Evolutionary conservation across 2,113 vertebrate species (phyloP).

Genomic region (Otus sunia): DNA sequence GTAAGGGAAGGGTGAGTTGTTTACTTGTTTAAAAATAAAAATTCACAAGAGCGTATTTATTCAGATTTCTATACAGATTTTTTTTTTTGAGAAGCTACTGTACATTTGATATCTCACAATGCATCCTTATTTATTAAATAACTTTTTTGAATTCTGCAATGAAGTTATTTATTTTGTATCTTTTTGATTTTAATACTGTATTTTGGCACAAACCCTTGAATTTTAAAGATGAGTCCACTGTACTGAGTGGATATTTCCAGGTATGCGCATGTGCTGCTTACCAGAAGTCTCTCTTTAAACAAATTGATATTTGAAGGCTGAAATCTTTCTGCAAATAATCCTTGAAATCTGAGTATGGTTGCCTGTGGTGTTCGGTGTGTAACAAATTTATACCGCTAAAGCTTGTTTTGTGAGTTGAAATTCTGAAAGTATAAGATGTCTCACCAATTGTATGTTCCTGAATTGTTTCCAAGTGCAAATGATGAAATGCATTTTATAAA

Average conservation of each 20-base stretch:
- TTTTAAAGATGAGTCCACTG: not conserved
- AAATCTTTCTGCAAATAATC: not conserved
- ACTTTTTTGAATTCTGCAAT: not conserved
- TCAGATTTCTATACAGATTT: not conserved
- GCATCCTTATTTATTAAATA: slow-evolving; percentile 47
- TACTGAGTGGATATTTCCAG: not conserved
- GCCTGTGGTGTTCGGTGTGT: not conserved
- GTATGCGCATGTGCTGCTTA: not conserved
- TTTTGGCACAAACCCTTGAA: slow-evolving; percentile 26
- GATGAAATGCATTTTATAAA: slow-evolving; percentile 28
- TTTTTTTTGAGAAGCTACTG: not conserved
- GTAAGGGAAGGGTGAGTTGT: not conserved
- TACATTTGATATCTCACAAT: slow-evolving; percentile 12
- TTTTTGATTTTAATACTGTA: slow-evolving; percentile 43
- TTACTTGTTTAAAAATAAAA: not conserved
- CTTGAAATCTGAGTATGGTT: not conserved
- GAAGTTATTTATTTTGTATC: slow-evolving; percentile 67
- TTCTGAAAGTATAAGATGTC: not conserved
- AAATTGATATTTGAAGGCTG: not conserved
- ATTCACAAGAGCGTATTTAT: not conserved
- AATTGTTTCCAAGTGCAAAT: not conserved
- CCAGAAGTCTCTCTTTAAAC: not conserved
- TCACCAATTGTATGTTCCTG: not conserved
- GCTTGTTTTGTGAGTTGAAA: not conserved
- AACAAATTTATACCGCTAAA: not conserved